These are phyloP conservation scores for Phoxinus dragarum DNA, from an alignment of 2,797 vertebrate species.

Conservation along the genomic window DNA sequence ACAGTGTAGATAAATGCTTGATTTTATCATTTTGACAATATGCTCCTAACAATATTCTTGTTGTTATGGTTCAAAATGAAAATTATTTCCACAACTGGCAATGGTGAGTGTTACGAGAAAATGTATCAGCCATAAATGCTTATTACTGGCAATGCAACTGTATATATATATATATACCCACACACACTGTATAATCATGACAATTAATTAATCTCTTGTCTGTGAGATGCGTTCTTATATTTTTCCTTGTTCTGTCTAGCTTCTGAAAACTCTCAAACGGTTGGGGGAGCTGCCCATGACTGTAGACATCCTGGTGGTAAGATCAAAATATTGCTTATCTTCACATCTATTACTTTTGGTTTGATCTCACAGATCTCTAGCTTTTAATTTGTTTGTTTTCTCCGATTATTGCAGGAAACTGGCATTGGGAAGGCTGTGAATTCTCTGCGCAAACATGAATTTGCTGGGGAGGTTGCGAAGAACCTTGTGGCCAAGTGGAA, in stretches of 20 bases:
- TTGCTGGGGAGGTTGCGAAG: conserved; percentile 88
- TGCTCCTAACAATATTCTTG: not conserved
- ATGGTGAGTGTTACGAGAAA: not conserved
- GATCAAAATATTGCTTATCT: conserved; percentile 52
- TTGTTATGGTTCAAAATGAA: not conserved
- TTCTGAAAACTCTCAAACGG: conserved; percentile 92
- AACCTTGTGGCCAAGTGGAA: conserved; percentile 95
- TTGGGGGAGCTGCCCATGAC: conserved; percentile 93
- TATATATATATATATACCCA: too few species aligned
- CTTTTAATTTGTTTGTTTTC: not conserved
- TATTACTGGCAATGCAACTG: too few species aligned
- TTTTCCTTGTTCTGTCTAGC: conserved; percentile 70
- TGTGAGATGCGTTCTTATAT: not conserved
- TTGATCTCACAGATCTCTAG: not conserved
- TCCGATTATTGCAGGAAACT: conserved; percentile 82
- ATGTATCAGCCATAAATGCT: too few species aligned
- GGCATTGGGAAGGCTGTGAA: conserved; percentile 97
- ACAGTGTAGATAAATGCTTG: not conserved
- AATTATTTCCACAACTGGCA: too few species aligned
- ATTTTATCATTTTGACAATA: not conserved
- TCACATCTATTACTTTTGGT: not conserved
- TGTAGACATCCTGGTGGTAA: conserved; percentile 96
- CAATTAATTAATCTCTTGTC: not conserved
- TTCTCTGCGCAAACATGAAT: conserved; percentile 89
- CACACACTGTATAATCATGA: not conserved